phyloP scores from a whole-genome alignment of 2,113 vertebrate species.

The Coracopsis vasa region DNA sequence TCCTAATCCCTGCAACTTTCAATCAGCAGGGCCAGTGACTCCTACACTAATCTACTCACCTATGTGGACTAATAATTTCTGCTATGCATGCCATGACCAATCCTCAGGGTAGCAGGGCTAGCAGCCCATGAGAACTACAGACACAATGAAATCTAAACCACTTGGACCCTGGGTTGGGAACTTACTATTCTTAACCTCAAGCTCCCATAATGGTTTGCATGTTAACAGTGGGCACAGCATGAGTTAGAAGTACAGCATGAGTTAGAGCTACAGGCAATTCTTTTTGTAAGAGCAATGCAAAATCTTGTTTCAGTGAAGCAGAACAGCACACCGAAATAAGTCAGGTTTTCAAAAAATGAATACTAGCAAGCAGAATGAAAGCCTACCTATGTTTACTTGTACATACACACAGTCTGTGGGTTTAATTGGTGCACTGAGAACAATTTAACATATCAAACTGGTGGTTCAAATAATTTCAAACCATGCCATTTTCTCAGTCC shows the following conservation, averaged over 20 bases:
- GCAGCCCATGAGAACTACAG: not conserved
- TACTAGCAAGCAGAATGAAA: not conserved
- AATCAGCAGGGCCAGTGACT: not conserved
- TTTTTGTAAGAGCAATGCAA: not conserved
- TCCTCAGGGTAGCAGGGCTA: not conserved
- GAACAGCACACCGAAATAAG: not conserved
- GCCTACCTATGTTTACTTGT: not conserved
- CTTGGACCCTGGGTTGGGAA: not conserved
- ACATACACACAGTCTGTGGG: not conserved
- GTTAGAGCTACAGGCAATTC: not conserved
- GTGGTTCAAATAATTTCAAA: not conserved
- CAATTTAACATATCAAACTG: not conserved
- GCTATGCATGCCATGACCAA: not conserved
- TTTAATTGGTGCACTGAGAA: not conserved
- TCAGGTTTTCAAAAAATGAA: not conserved
- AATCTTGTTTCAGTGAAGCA: not conserved
- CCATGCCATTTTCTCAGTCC: not conserved
- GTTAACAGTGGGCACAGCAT: not conserved
- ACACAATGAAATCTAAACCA: not conserved
- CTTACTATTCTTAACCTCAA: not conserved
- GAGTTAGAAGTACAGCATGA: not conserved
- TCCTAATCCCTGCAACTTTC: not conserved
- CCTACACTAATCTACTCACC: not conserved
- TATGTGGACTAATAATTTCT: not conserved
- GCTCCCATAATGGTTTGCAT: not conserved